Evolutionary conservation across 2,113 vertebrate genomes (phyloP).

Genomic region (Ornithorhynchus anatinus): DNA sequence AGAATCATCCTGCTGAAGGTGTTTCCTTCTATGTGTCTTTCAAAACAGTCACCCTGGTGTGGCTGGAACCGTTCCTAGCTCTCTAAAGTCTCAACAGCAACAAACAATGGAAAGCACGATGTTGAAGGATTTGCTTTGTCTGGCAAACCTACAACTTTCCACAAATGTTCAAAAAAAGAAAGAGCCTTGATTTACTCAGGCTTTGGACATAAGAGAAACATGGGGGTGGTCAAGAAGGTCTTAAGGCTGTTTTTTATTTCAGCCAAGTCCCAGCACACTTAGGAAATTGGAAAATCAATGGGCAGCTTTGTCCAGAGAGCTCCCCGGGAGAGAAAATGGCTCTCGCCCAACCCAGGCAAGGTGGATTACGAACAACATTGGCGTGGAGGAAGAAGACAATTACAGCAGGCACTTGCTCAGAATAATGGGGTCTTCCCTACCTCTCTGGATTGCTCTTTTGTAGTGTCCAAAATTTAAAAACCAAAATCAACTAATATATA

Average conservation of each 20-base stretch:
- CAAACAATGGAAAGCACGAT: background rate
- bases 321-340: constrained; percentile 8
- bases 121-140: background rate
- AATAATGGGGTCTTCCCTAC: background rate
- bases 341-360: background rate
- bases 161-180: background rate
- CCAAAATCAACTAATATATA: background rate
- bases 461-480: no score
- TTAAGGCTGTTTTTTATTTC: background rate
- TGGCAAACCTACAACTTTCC: background rate
- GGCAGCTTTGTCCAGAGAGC: background rate
- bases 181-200: background rate
- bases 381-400: background rate
- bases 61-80: background rate
- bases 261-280: background rate
- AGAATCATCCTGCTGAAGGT: background rate
- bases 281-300: background rate
- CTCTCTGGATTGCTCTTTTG: no score
- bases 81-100: background rate
- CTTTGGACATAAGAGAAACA: background rate
- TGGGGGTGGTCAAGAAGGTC: background rate
- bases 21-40: background rate
- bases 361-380: background rate
- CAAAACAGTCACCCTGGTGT: fast-evolving
- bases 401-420: background rate